Conservation (phyloP, 2,888 invertebrate genomes). For the Acleris emargana region DNA sequence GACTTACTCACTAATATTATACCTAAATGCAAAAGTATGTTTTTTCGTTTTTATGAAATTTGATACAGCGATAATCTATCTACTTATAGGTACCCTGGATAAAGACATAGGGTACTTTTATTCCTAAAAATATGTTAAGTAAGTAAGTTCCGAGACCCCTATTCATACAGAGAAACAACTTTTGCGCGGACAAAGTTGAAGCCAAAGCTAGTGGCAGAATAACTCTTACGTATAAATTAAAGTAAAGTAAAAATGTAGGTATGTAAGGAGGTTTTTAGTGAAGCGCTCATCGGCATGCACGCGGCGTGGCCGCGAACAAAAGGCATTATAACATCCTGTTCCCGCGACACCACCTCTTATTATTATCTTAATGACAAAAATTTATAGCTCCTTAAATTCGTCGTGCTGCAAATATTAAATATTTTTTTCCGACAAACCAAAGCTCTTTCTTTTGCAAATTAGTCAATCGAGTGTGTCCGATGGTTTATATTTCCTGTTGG, state of each 20-base stretch:
- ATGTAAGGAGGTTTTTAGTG: slow-evolving; percentile 50
- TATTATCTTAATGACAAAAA: slow-evolving; percentile 82
- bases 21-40: no score
- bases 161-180: no score
- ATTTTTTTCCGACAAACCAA: slow-evolving; percentile 59
- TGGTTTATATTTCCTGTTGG: slow-evolving; percentile 11
- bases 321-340: slow-evolving; percentile 82
- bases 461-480: slow-evolving; percentile 5
- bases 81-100: no score
- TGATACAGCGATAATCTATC: no score
- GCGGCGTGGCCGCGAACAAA: slow-evolving; percentile 74
- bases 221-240: neutral
- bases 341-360: slow-evolving; percentile 75
- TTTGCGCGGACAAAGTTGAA: no score
- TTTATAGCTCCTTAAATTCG: slow-evolving; percentile 80
- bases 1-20: no score
- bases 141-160: no score
- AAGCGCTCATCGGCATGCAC: slow-evolving; percentile 77
- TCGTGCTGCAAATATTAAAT: slow-evolving; percentile 78
- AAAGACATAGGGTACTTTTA: no score
- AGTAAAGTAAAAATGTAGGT: slow-evolving; percentile 58
- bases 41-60: no score
- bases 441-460: slow-evolving; percentile 34
- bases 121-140: no score
- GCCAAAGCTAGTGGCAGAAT: no score